Evolutionary conservation across 1,140 invertebrate genomes (phyloP).

Genomic region (Calephelis virginiensis): DNA sequence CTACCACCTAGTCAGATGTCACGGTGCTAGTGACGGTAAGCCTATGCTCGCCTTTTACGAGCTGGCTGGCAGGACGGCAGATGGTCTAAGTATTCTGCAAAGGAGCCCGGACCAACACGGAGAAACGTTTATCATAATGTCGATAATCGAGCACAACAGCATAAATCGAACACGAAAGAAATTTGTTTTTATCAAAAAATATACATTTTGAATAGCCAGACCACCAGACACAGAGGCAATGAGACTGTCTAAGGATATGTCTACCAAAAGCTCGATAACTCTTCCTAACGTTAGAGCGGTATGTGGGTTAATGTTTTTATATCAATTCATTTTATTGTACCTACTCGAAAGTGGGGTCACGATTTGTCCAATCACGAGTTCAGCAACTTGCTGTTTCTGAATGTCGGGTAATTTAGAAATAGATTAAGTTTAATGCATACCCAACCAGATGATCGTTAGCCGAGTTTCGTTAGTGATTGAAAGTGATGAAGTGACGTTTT

Average conservation of each 20-base stretch:
- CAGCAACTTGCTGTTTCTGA: constrained; percentile 21
- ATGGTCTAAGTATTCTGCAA: too few species aligned
- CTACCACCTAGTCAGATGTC: too few species aligned
- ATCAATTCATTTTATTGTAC: constrained; percentile 28
- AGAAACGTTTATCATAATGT: too few species aligned
- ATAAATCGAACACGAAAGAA: too few species aligned
- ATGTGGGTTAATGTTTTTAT: constrained; percentile 42
- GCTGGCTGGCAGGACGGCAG: too few species aligned
- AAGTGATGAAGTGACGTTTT: background rate
- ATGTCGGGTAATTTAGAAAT: constrained; percentile 8
- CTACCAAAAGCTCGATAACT: background rate
- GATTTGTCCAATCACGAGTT: constrained; percentile 32
- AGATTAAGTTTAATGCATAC: background rate
- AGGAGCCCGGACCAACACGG: too few species aligned
- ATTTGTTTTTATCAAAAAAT: too few species aligned
- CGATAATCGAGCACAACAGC: too few species aligned
- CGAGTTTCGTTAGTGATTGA: background rate
- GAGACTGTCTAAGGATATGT: background rate
- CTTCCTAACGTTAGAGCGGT: constrained; percentile 21
- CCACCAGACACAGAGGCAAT: too few species aligned
- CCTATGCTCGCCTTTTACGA: too few species aligned
- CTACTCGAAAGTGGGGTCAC: constrained; percentile 27
- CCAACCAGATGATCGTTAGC: background rate
- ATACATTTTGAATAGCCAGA: too few species aligned
- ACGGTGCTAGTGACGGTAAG: too few species aligned